phyloP scores from a whole-genome alignment of 2,888 invertebrate genomes.

The Atrina japonica region DNA sequence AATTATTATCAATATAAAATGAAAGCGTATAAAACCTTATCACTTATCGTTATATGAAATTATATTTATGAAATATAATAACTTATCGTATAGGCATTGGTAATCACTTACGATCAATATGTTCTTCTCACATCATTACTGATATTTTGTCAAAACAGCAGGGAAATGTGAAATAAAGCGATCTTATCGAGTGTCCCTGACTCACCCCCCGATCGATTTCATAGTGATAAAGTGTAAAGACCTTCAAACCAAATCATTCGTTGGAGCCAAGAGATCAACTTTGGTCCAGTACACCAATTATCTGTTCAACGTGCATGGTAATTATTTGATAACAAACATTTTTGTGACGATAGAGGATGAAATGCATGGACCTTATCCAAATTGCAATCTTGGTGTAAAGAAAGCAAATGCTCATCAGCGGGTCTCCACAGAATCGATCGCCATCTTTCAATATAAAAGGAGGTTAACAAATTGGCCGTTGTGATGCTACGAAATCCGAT shows the following conservation, averaged over 20 bases:
- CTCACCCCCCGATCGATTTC: conserved; percentile 32
- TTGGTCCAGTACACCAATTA: conserved; percentile 23
- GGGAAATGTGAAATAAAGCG: conserved; percentile 21
- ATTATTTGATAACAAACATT: conserved; percentile 40
- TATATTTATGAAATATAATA: too few relatives aligned
- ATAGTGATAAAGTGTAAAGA: conserved; percentile 25
- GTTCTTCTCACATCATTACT: conserved; percentile 13
- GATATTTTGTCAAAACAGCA: conserved; percentile 7
- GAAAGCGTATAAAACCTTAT: too few relatives aligned
- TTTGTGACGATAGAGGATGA: conserved; percentile 30
- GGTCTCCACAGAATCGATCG: conserved; percentile 31
- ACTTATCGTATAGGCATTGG: too few relatives aligned
- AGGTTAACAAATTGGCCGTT: conserved; percentile 29
- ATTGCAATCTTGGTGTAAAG: conserved; percentile 32
- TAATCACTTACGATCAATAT: conserved; percentile 6
- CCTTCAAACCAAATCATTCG: conserved; percentile 30
- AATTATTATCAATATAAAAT: too few relatives aligned
- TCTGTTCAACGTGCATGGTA: conserved; percentile 31
- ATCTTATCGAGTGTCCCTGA: conserved; percentile 30
- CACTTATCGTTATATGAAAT: too few relatives aligned
- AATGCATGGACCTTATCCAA: conserved; percentile 30
- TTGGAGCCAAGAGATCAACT: conserved; percentile 16
- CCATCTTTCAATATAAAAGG: conserved; percentile 29
- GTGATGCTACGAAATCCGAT: conserved; percentile 12
- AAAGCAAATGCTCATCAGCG: conserved; percentile 35